Conservation (phyloP, 2,113 vertebrate species). For the Mellivora capensis region DNA sequence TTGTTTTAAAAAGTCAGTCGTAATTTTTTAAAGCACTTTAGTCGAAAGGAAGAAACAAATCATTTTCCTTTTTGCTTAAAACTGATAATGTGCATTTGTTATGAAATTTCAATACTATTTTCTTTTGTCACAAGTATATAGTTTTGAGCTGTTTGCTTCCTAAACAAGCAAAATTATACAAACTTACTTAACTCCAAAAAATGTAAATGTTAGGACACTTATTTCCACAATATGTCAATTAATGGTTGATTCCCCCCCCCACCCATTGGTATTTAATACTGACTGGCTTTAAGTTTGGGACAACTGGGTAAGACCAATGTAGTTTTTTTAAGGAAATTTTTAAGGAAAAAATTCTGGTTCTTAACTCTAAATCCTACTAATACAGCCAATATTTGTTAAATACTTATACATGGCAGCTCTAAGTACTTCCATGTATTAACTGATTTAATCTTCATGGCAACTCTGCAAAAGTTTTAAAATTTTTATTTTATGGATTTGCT, state of each 20-base stretch:
- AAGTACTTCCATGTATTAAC: not conserved
- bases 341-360: not conserved
- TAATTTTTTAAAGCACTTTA: conserved; percentile 35
- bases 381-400: not conserved
- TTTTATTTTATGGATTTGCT: not conserved
- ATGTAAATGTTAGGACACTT: not conserved
- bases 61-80: conserved; percentile 27
- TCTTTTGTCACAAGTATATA: conserved; percentile 12
- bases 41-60: not conserved
- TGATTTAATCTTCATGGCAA: not conserved
- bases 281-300: not conserved
- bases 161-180: conserved; percentile 1
- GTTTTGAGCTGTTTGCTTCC: not conserved
- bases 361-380: conserved; percentile 12
- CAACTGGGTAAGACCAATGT: not conserved
- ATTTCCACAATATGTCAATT: not conserved
- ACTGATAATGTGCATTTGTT: not conserved
- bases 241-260: not conserved
- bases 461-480: not conserved
- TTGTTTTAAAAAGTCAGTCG: not conserved
- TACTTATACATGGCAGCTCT: not conserved
- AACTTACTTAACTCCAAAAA: conserved; percentile 2
- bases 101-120: conserved; percentile 5
- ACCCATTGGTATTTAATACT: not conserved
- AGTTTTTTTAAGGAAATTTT: not conserved